Evolutionary conservation across 2,113 vertebrate genomes (phyloP).

Genomic region (Columbina picui): DNA sequence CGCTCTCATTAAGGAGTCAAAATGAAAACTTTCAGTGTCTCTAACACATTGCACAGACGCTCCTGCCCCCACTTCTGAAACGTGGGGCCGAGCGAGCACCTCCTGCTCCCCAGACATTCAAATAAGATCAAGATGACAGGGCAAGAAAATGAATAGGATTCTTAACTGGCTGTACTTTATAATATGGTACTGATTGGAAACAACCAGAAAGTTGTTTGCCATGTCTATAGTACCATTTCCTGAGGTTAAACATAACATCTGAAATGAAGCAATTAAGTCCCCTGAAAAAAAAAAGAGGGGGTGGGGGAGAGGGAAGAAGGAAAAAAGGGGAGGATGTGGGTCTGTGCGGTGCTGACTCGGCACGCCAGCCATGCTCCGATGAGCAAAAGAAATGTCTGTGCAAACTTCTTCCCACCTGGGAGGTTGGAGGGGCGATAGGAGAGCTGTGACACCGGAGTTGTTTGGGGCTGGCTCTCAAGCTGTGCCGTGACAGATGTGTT

Average conservation of each 20-base stretch:
- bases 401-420: constrained; percentile 58
- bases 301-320: background rate
- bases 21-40: constrained; percentile 97
- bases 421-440: constrained; percentile 56
- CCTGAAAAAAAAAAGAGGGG: background rate
- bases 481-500: constrained; percentile 68
- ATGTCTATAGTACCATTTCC: constrained; percentile 87
- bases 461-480: constrained; percentile 40
- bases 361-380: constrained; percentile 43
- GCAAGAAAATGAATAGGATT: constrained; percentile 82
- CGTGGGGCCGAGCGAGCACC: constrained; percentile 72
- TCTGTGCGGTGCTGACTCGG: constrained; percentile 8
- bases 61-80: constrained; percentile 78
- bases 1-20: constrained; percentile 98
- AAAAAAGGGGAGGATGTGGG: background rate
- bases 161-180: constrained; percentile 80
- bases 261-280: constrained; percentile 89
- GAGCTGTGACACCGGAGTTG: constrained; percentile 61
- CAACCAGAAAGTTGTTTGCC: constrained; percentile 83
- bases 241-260: constrained; percentile 91
- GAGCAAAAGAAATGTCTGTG: constrained; percentile 62
- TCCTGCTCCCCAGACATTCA: constrained; percentile 82
- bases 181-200: constrained; percentile 84
- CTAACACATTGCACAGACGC: constrained; percentile 87
- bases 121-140: constrained; percentile 87